Evolutionary conservation across 2,797 vertebrate species (phyloP), one percentile per base, ranked within the genome.

Genomic region (Phataginus tricuspis): DNA sequence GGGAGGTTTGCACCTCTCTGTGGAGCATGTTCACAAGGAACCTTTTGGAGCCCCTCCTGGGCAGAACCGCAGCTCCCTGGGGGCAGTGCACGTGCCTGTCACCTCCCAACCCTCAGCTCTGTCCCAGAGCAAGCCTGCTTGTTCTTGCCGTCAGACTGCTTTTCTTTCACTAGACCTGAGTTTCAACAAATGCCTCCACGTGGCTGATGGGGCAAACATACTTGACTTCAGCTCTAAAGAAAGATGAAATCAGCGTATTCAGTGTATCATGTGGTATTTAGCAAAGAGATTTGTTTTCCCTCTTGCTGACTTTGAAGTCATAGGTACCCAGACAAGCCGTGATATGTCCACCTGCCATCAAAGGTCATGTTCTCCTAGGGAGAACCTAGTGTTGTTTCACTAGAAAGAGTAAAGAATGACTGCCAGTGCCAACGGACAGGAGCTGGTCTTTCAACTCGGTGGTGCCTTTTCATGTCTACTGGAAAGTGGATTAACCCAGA

Each of bases 401-500:
- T 82, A 86, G 68, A 95, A 68, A 71, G 84, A 39, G 25, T 89
- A 61, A 71, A 80, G 82, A 82, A 51, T 12, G 34, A 68, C 11
- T 59, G n/a, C 13, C 90, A 15, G 16, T 87, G 79, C 79, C 79
- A 53, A 15, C n/a, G 84, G 59, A 61, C 37, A 25, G 83, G 94
- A 96, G 93, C 21, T 42, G 90, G 71, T 72, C 90, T 94, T 94
- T 96, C 96, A 63, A 87, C 82, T 74, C 75, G 7, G 27, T 7
- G 53, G 39, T 61, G 87, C 21, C 61, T 87, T 94, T 98, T 96
- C 93, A 92, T 98, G 86, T 97, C 93, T 82, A n/a, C 66, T 94
- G 96, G 93, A 97, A 96, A 96, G 21, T 91, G 74, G 55, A 97
- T 97, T 96, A 97, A 37, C 83, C 97, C 91, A 86, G 94, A 78